Base-by-base conservation (phyloP, 2,113 vertebrate species). In the Rhinoderma darwinii region DNA sequence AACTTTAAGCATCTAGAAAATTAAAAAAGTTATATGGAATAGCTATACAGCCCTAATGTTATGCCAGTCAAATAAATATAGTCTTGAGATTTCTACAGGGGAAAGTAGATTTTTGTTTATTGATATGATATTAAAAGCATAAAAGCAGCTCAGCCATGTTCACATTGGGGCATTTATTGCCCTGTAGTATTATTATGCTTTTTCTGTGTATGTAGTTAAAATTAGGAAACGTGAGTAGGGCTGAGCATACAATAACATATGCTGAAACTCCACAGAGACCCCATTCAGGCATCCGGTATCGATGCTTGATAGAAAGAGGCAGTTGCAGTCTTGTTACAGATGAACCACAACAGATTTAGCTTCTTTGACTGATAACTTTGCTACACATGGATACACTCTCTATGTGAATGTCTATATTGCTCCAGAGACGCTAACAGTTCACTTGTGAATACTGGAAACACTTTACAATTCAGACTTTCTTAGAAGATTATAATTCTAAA, bases 291-390 rank as follows among this genome's bases (percentile, higher is more conserved):
- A 88, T 93, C 89, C 22, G 32, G 73, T 93, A 88, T 94, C 92
- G 91, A 90, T 90, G 91, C 89, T 93, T 93, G 92, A 92, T 89
- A 72, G 41, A 82, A 90, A 89, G 91, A 91, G 90, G 89, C 91
- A 89, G 82, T 89, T 92, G 90, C 88, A 93, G 89, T 86, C 59
- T 30, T 74, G 72, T 87, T 86, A 90, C 88, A 90, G 91, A 91
- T 90, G 92, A 91, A 90, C 91, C 92, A 88, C 85, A 92, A 93
- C 93, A 95, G 93, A 94, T 94, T 93, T 91, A 91, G 84, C 73
- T 75, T 92, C 88, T 89, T 89, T 87, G 68, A 88, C 88, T 80
- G 80, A 88, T 88, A 91, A 90, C 84, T 63, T 87, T 84, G 72
- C 59, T 0, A 27, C 54, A 89, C 89, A 92, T 22, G 89, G 88